Percentiles rank a stretch among this genome's conserved stretches.
Conservation (phyloP, 2,888 invertebrate genomes). For the Latheticus oryzae region DNA sequence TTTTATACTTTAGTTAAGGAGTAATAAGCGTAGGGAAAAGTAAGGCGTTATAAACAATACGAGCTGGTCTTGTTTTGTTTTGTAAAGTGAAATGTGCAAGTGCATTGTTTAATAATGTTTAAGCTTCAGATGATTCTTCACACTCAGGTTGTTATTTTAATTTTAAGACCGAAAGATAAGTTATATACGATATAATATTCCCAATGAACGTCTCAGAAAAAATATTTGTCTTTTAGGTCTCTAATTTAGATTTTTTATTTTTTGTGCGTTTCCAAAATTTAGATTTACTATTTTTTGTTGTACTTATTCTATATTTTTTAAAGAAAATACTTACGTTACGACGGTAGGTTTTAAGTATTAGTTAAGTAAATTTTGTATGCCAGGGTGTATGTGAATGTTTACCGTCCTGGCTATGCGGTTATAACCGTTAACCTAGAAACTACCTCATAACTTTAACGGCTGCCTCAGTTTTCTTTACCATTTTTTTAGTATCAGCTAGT, state of each 20-base stretch:
- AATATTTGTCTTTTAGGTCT: conserved; percentile 37
- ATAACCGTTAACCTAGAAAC: conserved; percentile 46
- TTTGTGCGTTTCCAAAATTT: conserved; percentile 30
- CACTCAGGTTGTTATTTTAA: conserved; percentile 51
- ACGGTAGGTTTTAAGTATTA: conserved; percentile 41
- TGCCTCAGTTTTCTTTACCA: conserved; percentile 56
- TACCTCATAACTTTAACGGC: conserved; percentile 52
- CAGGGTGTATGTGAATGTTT: conserved; percentile 49
- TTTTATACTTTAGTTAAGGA: conserved; percentile 55
- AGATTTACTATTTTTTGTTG: conserved; percentile 38
- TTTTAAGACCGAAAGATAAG: conserved; percentile 38
- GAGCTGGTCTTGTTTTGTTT: conserved; percentile 58
- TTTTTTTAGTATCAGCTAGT: conserved; percentile 57
- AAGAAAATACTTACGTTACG: conserved; percentile 37
- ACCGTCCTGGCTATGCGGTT: conserved; percentile 49
- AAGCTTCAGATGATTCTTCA: conserved; percentile 41
- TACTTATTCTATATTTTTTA: conserved; percentile 42
- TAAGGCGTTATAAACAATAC: conserved; percentile 53
- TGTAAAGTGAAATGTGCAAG: conserved; percentile 35
- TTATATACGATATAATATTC: conserved; percentile 31
- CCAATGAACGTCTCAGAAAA: conserved; percentile 21
- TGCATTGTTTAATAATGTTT: conserved; percentile 41
- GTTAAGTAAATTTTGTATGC: conserved; percentile 41
- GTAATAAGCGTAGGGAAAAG: conserved; percentile 46
- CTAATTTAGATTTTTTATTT: conserved; percentile 32